Base-by-base conservation (phyloP, 2,888 invertebrate species). In the Spodoptera picta region DNA sequence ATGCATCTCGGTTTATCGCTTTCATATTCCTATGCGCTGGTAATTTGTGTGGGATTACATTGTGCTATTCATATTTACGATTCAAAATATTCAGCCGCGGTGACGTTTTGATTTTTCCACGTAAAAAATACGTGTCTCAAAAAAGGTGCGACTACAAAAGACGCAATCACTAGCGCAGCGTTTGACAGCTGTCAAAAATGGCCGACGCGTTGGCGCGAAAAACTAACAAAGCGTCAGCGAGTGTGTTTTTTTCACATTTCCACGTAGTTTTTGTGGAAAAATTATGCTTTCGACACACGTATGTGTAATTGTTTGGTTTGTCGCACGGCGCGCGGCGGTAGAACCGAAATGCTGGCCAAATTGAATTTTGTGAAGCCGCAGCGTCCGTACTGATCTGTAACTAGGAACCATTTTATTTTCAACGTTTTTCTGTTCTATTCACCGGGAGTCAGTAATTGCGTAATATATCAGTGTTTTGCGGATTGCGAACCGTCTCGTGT, bases 271-370 rank as follows among this genome's bases (percentile, higher is more conserved):
- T 87, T 84, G 87, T 84, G 87, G 86, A 87, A 90, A 93, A 92
- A 93, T 94, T 93, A 94, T 90, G 90, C 85, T 93, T 92, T 91
- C 92, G 87, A 83, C 87, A 85, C 92, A 90, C 92, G 94, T 92
- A 87, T 89, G 87, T 90, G 90, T 94, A 93, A 94, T 94, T 94
- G 94, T 94, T 93, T 91, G 93, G 93, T 93, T 92, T 93, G 92
- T 90, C 87, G 86, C 84, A 80, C 86, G 87, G 87, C 87, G 86
- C 84, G 80, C 86, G 87, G 87, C 81, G 83, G 78, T 83, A 77
- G 86, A 76, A 81, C 87, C 72, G 84, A 83, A 88, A 89, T 87
- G 81, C 78, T 81, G 83, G 82, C 86, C 84, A 90, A 93, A 94
- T 94, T 93, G 92, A 93, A 93, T 94, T 93, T 90, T 85, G 89